Conservation (phyloP, 2,113 vertebrate genomes). For the Irena cyanogastra region DNA sequence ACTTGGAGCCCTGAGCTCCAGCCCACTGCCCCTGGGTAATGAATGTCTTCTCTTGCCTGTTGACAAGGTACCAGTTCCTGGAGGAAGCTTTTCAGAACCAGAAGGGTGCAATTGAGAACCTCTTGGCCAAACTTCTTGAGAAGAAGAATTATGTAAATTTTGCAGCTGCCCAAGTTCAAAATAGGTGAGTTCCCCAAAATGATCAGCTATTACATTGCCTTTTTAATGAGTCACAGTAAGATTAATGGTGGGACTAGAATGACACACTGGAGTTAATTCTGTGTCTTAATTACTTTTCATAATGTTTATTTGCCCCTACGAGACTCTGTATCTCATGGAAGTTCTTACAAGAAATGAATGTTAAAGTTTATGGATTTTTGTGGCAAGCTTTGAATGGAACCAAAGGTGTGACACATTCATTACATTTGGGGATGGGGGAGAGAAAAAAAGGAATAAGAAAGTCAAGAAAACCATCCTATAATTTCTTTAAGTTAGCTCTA, state of each 20-base stretch:
- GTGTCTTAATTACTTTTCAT: neutral
- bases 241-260: neutral
- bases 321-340: neutral
- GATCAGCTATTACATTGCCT: neutral
- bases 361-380: neutral
- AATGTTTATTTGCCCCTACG: neutral
- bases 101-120: constrained; percentile 91
- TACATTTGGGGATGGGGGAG: neutral
- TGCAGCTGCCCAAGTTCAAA: constrained; percentile 93
- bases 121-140: constrained; percentile 91
- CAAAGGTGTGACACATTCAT: neutral
- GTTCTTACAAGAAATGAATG: neutral
- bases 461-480: neutral
- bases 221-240: neutral
- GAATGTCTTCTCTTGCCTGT: neutral
- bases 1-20: neutral
- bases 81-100: constrained; percentile 98
- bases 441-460: neutral
- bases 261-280: neutral
- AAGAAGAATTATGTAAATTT: constrained; percentile 96
- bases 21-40: neutral
- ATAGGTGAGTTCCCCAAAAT: constrained; percentile 76
- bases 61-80: constrained; percentile 92
- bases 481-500: neutral
- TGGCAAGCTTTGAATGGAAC: neutral